A percentile compares a stretch with the other conserved stretches of the same genome.
phyloP scores from a whole-genome alignment of 2,888 invertebrate species.

The Hoplodrina ambigua region DNA sequence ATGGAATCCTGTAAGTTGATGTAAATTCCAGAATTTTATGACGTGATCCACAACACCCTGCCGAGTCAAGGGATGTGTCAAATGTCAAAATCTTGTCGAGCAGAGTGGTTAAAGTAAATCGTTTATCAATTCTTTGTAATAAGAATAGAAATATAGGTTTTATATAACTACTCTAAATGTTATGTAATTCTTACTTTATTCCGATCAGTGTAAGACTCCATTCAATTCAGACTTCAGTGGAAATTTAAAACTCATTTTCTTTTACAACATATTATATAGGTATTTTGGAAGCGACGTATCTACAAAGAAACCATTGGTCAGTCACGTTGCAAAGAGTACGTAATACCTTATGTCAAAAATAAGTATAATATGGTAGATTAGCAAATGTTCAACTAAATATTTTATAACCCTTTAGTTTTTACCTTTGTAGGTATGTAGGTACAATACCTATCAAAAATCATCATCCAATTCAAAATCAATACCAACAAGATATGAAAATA shows the following conservation, averaged over 20 bases:
- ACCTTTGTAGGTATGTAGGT: too few relatives aligned
- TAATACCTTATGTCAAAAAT: neutral
- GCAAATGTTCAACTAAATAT: neutral
- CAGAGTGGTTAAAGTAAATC: too few relatives aligned
- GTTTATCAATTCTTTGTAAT: neutral
- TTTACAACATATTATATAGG: neutral
- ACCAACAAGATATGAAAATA: neutral
- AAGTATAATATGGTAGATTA: neutral
- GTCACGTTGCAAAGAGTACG: neutral
- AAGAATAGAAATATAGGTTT: neutral
- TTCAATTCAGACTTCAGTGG: neutral
- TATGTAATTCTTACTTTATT: neutral
- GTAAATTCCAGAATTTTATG: too few relatives aligned
- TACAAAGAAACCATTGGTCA: neutral
- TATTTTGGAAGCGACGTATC: neutral
- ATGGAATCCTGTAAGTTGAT: too few relatives aligned
- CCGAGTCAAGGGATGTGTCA: too few relatives aligned
- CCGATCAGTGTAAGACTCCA: neutral
- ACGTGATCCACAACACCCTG: too few relatives aligned
- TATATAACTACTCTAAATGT: too few relatives aligned
- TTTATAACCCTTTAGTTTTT: too few relatives aligned
- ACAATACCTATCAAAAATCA: neutral
- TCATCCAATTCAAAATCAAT: neutral
- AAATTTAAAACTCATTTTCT: neutral
- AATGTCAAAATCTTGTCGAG: too few relatives aligned